Evolutionary conservation across 2,797 vertebrate species (phyloP).

Genomic region (Myotis pilosus): DNA sequence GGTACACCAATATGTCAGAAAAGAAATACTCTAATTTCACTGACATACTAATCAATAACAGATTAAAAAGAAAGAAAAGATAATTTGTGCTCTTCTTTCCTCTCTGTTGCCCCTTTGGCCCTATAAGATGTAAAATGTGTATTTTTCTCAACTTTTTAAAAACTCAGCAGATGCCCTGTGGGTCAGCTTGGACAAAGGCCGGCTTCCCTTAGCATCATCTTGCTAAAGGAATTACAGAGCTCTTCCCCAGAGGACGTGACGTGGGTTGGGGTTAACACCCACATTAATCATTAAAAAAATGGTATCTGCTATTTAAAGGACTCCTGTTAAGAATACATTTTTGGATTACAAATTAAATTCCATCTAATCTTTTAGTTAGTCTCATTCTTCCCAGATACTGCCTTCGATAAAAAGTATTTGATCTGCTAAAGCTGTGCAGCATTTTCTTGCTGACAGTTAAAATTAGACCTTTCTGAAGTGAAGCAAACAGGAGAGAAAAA

Average conservation of each 20-base stretch:
- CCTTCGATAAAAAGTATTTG: conserved; percentile 78
- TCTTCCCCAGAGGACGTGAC: conserved; percentile 51
- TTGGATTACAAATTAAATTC: conserved; percentile 82
- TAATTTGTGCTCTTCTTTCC: not conserved
- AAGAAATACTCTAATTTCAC: conserved; percentile 38
- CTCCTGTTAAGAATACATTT: conserved; percentile 76
- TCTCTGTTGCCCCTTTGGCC: conserved; percentile 22
- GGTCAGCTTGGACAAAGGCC: conserved; percentile 68
- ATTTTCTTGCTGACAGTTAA: conserved; percentile 76
- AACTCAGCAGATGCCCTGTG: conserved; percentile 70
- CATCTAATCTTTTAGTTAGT: conserved; percentile 79
- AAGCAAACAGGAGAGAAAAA: conserved; percentile 5
- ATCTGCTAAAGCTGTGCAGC: conserved; percentile 70
- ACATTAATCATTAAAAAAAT: conserved; percentile 82
- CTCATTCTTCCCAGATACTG: conserved; percentile 70
- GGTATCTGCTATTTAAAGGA: conserved; percentile 77
- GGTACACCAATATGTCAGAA: conserved; percentile 5
- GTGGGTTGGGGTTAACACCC: conserved; percentile 70
- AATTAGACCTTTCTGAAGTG: conserved; percentile 66
- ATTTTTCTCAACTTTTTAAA: conserved; percentile 70
- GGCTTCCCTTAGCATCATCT: conserved; percentile 61
- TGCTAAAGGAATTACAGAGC: conserved; percentile 73
- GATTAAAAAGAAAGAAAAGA: not conserved
- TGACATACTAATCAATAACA: conserved; percentile 22
- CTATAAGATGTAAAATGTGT: not conserved